Conservation (phyloP, 2,888 invertebrate genomes). For the Synergus umbraculus region DNA sequence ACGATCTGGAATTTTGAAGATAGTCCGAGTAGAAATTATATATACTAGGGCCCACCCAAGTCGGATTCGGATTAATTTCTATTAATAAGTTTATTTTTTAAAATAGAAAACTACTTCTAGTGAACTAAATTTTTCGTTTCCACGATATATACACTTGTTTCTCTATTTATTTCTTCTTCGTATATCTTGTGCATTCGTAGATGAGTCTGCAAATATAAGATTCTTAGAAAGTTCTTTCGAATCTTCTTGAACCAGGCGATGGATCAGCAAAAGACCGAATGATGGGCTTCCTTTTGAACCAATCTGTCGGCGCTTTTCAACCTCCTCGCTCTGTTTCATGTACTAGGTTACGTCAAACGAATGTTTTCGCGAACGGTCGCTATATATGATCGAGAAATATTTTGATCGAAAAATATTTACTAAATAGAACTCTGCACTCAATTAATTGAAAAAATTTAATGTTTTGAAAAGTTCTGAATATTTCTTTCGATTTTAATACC, state of each 20-base stretch:
- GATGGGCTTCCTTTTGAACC: conserved; percentile 1
- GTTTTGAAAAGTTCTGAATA: not conserved
- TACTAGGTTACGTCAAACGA: conserved; percentile 20
- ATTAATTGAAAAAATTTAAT: not conserved
- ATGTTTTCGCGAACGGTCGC: not conserved
- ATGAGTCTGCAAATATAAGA: conserved; percentile 8
- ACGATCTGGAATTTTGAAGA: not conserved
- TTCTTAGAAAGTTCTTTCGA: conserved; percentile 15
- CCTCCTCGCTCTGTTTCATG: conserved; percentile 11
- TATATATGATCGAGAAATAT: not conserved
- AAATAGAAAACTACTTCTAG: not conserved
- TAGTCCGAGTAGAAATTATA: too few species aligned
- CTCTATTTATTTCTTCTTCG: not conserved
- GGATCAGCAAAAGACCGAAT: conserved; percentile 4
- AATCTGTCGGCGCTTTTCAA: conserved; percentile 9
- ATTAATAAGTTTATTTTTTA: not conserved
- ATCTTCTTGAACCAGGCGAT: not conserved
- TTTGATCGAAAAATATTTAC: conserved; percentile 6
- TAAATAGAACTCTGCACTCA: not conserved
- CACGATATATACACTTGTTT: not conserved
- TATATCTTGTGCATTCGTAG: not conserved
- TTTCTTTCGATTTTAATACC: too few species aligned
- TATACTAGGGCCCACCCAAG: too few species aligned
- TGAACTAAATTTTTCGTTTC: not conserved
- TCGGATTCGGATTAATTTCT: too few species aligned